A percentile compares a stretch with the other conserved stretches of the same genome.
Evolutionary conservation across 2,888 invertebrate genomes (phyloP).

Genomic region (Macropis europaea): DNA sequence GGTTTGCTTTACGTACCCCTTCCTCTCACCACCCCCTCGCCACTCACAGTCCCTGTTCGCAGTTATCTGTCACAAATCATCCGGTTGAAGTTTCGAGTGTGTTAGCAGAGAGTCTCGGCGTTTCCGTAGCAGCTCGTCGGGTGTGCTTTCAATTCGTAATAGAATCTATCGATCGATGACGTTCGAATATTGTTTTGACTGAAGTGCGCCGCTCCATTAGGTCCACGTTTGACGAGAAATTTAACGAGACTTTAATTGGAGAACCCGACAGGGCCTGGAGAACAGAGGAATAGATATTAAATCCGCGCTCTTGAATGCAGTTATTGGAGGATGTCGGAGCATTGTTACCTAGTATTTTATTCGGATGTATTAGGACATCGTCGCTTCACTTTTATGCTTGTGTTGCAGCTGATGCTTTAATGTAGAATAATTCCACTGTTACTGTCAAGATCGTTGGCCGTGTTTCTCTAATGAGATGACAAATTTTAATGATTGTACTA

Average conservation of each 20-base stretch:
- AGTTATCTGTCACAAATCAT: slow-evolving; percentile 16
- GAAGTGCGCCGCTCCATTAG: background rate
- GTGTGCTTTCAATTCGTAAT: slow-evolving; percentile 1
- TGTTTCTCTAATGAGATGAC: too few species aligned
- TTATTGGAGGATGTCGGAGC: too few species aligned
- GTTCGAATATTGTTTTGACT: background rate
- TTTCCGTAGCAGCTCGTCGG: background rate
- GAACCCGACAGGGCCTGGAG: too few species aligned
- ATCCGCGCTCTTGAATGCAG: too few species aligned
- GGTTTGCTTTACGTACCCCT: slow-evolving; percentile 3
- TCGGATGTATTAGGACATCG: too few species aligned
- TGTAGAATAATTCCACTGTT: too few species aligned
- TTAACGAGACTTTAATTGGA: background rate
- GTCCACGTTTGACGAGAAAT: background rate
- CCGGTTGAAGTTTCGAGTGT: slow-evolving; percentile 13
- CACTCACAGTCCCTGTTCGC: background rate
- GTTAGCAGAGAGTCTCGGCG: background rate
- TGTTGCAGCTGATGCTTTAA: too few species aligned
- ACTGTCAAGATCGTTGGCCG: too few species aligned
- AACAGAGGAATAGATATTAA: too few species aligned
- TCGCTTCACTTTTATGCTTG: too few species aligned
- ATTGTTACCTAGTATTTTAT: too few species aligned
- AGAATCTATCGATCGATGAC: slow-evolving; percentile 17
- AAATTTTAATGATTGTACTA: too few species aligned
- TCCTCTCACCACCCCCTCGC: background rate